Conservation (phyloP, 2,113 vertebrate genomes). For the Paramormyrops kingsleyae region DNA sequence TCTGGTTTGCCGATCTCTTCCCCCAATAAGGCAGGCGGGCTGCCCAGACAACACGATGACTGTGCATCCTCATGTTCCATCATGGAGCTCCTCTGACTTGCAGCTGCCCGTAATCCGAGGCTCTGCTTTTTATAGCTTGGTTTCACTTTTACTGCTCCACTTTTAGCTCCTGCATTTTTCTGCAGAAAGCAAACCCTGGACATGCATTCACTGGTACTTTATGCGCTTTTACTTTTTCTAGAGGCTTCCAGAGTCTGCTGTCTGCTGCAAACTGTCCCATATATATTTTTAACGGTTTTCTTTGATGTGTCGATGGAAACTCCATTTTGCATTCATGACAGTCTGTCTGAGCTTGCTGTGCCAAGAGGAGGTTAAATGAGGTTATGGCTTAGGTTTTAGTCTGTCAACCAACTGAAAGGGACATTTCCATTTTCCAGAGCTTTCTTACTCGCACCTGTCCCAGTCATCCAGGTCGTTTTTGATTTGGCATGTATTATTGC, state of each 20-base stretch:
- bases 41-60: background rate
- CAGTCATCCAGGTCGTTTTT: background rate
- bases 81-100: background rate
- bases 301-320: background rate
- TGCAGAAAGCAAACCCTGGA: background rate
- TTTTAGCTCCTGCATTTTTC: background rate
- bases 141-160: background rate
- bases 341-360: background rate
- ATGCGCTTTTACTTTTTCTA: background rate
- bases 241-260: background rate
- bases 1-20: background rate
- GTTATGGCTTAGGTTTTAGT: background rate
- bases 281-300: background rate
- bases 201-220: background rate
- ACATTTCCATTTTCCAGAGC: background rate
- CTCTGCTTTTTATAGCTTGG: constrained; percentile 1
- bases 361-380: background rate
- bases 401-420: background rate
- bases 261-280: background rate
- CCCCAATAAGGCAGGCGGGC: background rate
- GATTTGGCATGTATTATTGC: background rate
- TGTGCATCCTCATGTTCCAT: background rate
- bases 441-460: background rate
- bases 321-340: background rate
- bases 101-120: constrained; percentile 4